Evolutionary conservation across 2,888 invertebrate genomes (phyloP).

Genomic region (Thereva unica): DNA sequence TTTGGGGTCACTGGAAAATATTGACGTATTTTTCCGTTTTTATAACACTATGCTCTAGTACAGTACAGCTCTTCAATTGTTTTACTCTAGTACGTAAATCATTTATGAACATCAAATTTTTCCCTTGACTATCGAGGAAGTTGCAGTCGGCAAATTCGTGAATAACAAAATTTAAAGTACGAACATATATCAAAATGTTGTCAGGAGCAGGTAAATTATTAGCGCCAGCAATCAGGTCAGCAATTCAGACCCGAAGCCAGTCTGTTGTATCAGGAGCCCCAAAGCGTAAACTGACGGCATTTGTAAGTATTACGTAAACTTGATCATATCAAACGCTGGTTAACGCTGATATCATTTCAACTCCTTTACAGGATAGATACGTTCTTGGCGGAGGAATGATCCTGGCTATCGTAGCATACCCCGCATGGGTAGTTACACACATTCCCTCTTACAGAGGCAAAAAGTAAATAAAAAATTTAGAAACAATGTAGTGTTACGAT

Average conservation of each 20-base stretch:
- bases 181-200: slow-evolving; percentile 51
- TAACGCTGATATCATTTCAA: background rate
- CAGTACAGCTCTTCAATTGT: too few species aligned
- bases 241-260: slow-evolving; percentile 52
- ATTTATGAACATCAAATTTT: too few species aligned
- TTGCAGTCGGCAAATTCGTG: too few species aligned
- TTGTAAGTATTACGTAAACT: slow-evolving; percentile 56
- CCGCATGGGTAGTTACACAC: slow-evolving; percentile 54
- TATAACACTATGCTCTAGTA: too few species aligned
- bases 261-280: slow-evolving; percentile 51
- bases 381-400: slow-evolving; percentile 52
- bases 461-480: slow-evolving; percentile 45
- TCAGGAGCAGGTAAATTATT: slow-evolving; percentile 52
- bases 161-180: too few species aligned
- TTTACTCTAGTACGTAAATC: too few species aligned
- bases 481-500: slow-evolving; percentile 7
- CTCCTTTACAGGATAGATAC: slow-evolving; percentile 51
- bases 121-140: too few species aligned
- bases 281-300: too few species aligned
- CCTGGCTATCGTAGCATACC: slow-evolving; percentile 47
- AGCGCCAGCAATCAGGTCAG: slow-evolving; percentile 52
- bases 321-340: background rate
- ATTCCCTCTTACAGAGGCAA: slow-evolving; percentile 52
- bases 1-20: too few species aligned
- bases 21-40: too few species aligned